Evolutionary conservation across 2,888 invertebrate genomes (phyloP), one percentile per base, ranked within the genome.

Genomic region (Andricus quercusramuli): DNA sequence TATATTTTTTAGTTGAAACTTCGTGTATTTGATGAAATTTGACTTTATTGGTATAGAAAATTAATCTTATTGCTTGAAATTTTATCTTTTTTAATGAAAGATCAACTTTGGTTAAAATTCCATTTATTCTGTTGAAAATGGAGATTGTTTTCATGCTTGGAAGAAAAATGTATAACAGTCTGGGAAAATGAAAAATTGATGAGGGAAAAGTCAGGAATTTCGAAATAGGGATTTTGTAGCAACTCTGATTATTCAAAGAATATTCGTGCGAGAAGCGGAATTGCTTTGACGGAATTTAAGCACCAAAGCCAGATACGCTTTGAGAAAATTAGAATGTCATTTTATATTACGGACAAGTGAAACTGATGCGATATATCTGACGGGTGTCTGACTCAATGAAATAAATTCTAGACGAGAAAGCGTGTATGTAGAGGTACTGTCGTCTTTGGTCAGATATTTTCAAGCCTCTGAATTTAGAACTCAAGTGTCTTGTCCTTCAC

Each of bases 361-460:
- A 59, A 59, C 59, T 59, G 22, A 56, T 22, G 59, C 22, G 22
- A 59, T 59, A 11, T 56, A n/a, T 56, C 59, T 59, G 59, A 59
- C 59, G 59, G 22, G 22, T 59, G 59, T 11, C 59, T n/a, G 59
- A 59, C 59, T 59, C 59, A 22, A 59, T 59, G n/a, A 59, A 59
- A 59, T 59, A 59, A 59, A 59, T 59, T 59, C 22, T 59, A 59
- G 59, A 59, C 11, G 11, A 59, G 59, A 59, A 59, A 59, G 59
- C 8, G 11, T n/a, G 20, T 3, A 22, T 59, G 11, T 59, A 22
- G 59, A 22, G 22, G 11, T 4, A 59, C 59, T 56, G 59, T 22
- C 59, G n/a, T 59, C 13, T 59, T 59, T 59, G 59, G 59, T 59
- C 11, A 59, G 22, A 59, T 8, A 59, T 22, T 59, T n/a, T 8